phyloP scores from a whole-genome alignment of 2,888 invertebrate genomes.

The Heteropelma amictum region DNA sequence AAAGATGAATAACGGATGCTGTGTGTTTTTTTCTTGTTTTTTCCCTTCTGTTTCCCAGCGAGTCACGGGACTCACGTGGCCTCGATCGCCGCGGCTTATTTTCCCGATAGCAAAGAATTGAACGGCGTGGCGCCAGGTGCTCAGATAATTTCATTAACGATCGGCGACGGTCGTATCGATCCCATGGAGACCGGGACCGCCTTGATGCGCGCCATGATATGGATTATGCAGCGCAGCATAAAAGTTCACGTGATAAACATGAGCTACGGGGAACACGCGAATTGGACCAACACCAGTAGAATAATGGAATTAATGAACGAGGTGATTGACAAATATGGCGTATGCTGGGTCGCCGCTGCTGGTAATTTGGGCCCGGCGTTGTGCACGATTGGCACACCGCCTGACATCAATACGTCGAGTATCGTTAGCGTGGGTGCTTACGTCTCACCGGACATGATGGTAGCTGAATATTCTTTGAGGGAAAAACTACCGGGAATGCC shows the following conservation, averaged over 20 bases:
- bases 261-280: slow-evolving; percentile 98
- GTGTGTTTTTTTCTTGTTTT: slow-evolving; percentile 63
- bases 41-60: slow-evolving; percentile 80
- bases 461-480: slow-evolving; percentile 94
- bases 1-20: too few relatives aligned
- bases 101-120: slow-evolving; percentile 90
- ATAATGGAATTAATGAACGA: slow-evolving; percentile 91
- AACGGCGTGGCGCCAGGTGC: slow-evolving; percentile 99
- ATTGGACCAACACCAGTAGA: slow-evolving; percentile 94
- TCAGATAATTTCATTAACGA: slow-evolving; percentile 93
- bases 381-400: slow-evolving; percentile 94
- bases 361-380: slow-evolving; percentile 96
- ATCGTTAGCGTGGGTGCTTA: slow-evolving; percentile 97
- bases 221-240: slow-evolving; percentile 84
- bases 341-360: slow-evolving; percentile 95
- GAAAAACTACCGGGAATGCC: slow-evolving; percentile 90
- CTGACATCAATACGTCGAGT: slow-evolving; percentile 89
- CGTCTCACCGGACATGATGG: slow-evolving; percentile 98
- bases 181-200: slow-evolving; percentile 99
- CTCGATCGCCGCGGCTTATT: slow-evolving; percentile 95
- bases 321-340: slow-evolving; percentile 93
- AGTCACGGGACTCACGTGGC: slow-evolving; percentile 99
- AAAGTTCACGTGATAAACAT: slow-evolving; percentile 95
- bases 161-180: slow-evolving; percentile 94
- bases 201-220: slow-evolving; percentile 93